Evolutionary conservation across 2,888 invertebrate genomes (phyloP).

Genomic region (Archips crataeganus): DNA sequence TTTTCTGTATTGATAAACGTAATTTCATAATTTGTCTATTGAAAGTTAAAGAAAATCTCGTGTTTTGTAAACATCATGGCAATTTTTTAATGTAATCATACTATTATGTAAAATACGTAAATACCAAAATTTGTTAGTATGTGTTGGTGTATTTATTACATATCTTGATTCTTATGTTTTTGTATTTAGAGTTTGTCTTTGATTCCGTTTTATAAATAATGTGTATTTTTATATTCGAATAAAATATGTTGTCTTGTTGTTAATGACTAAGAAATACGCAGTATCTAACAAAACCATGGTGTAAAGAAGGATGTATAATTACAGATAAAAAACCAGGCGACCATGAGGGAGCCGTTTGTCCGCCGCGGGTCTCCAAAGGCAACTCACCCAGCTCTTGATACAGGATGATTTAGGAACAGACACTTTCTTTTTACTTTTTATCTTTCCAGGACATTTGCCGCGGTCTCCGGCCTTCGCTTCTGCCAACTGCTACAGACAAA

Average conservation of each 20-base stretch:
- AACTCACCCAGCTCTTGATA: slow-evolving; percentile 33
- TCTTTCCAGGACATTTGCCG: slow-evolving; percentile 60
- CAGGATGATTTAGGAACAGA: slow-evolving; percentile 51
- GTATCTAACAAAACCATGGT: background rate
- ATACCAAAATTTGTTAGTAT: no score
- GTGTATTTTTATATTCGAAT: no score
- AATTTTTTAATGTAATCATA: no score
- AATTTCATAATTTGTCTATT: no score
- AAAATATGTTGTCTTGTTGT: no score
- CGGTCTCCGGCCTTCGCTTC: slow-evolving; percentile 15
- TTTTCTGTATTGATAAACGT: background rate
- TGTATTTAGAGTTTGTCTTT: no score
- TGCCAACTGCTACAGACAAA: background rate
- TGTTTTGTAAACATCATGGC: no score
- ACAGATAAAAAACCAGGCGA: background rate
- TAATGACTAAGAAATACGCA: background rate
- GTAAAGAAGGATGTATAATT: slow-evolving; percentile 1
- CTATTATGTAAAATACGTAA: no score
- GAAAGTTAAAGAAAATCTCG: no score
- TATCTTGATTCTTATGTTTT: no score
- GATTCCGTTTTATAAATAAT: no score
- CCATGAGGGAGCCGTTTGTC: slow-evolving; percentile 20
- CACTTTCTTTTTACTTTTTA: slow-evolving; percentile 56
- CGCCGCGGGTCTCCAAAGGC: slow-evolving; percentile 19
- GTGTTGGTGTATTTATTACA: no score